phyloP scores from a whole-genome alignment of 2,797 vertebrate genomes.

The Micromesistius poutassou region DNA sequence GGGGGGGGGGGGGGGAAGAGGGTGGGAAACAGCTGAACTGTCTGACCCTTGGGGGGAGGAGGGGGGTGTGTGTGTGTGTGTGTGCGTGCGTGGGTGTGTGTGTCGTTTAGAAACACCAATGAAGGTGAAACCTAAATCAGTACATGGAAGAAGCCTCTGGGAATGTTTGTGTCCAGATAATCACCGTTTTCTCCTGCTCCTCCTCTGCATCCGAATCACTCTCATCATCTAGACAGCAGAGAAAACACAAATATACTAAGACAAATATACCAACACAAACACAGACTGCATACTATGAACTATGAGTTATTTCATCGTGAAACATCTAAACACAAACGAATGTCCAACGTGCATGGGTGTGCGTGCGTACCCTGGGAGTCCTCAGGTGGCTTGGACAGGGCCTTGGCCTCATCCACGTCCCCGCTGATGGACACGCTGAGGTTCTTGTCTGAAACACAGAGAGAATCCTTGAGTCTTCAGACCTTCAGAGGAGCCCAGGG shows the following conservation, averaged over 20 bases:
- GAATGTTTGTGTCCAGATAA: conserved; percentile 32
- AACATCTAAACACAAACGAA: background rate
- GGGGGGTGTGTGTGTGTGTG: background rate
- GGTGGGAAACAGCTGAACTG: conserved; percentile 30
- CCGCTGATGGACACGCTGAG: conserved; percentile 86
- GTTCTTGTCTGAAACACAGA: conserved; percentile 81
- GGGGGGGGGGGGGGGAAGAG: conserved; percentile 18
- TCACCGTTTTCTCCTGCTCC: conserved; percentile 96
- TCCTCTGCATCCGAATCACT: conserved; percentile 96
- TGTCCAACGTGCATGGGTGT: background rate
- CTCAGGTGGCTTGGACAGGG: conserved; percentile 92
- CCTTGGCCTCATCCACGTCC: conserved; percentile 95
- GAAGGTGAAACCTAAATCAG: background rate
- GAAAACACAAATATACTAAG: background rate
- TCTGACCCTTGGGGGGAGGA: conserved; percentile 16
- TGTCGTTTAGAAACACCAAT: too few relatives aligned
- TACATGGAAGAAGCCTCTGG: too few relatives aligned
- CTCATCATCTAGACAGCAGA: conserved; percentile 85
- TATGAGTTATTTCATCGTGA: background rate
- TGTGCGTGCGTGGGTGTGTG: too few relatives aligned
- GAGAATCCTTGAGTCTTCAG: background rate
- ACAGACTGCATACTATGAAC: background rate
- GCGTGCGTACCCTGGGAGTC: conserved; percentile 87
- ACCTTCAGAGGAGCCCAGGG: background rate
- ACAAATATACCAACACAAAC: background rate